These are phyloP conservation scores for Andrena dorsata DNA, from an alignment of 2,888 invertebrate species.

Conservation along the genomic window DNA sequence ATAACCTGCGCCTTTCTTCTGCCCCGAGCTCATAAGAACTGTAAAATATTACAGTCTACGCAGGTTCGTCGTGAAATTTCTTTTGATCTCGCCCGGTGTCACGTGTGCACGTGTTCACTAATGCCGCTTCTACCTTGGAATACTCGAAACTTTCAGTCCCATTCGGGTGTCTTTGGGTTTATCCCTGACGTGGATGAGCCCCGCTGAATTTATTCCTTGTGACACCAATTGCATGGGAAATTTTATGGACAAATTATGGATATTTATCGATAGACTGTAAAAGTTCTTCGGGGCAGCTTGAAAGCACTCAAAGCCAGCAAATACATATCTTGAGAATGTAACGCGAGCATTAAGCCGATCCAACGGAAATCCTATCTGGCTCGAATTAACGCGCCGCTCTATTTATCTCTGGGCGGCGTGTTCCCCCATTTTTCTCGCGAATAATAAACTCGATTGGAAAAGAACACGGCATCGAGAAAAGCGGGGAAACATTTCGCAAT, in stretches of 20 bases:
- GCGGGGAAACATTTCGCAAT: constrained; percentile 51
- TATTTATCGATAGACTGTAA: too few species aligned
- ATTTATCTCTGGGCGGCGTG: constrained; percentile 26
- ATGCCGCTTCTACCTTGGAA: background rate
- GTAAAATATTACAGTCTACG: constrained; percentile 57
- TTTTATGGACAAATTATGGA: background rate
- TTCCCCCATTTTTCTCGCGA: constrained; percentile 11
- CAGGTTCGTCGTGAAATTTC: constrained; percentile 33
- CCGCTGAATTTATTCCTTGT: background rate
- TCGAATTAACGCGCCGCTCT: constrained; percentile 40
- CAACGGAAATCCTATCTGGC: constrained; percentile 43
- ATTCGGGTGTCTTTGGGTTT: background rate
- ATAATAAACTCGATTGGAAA: constrained; percentile 15
- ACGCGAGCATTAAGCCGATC: constrained; percentile 16
- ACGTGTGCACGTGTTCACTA: background rate
- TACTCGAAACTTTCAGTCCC: constrained; percentile 17
- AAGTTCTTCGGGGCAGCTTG: background rate
- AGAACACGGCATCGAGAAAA: constrained; percentile 7
- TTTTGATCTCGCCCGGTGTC: constrained; percentile 51
- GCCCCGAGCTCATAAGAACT: constrained; percentile 52
- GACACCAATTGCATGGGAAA: background rate
- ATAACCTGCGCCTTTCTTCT: constrained; percentile 40
- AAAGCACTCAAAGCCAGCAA: background rate
- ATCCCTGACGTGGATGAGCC: too few species aligned
- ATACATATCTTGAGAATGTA: background rate